Conservation (phyloP, 2,797 vertebrate genomes). For the Catostomus latipinnis region DNA sequence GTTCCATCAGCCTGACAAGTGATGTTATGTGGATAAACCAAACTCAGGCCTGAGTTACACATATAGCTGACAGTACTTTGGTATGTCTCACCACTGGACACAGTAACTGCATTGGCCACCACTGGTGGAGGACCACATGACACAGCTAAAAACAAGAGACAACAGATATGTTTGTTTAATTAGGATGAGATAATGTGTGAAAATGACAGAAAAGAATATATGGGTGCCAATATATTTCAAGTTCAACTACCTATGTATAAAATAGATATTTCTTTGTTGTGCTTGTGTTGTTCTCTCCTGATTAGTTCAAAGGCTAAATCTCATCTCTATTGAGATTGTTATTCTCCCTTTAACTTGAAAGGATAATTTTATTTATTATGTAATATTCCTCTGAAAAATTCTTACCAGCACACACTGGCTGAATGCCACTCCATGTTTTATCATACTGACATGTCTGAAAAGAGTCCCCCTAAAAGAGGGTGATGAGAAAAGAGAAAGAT, state of each 20-base stretch:
- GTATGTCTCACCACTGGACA: constrained; percentile 70
- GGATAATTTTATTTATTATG: no score
- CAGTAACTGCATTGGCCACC: constrained; percentile 76
- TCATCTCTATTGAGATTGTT: no score
- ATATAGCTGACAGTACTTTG: constrained; percentile 78
- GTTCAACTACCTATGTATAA: no score
- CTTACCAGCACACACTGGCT: constrained; percentile 87
- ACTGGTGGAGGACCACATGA: constrained; percentile 80
- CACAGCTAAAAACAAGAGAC: constrained; percentile 68
- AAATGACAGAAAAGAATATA: no score
- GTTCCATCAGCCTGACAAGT: constrained; percentile 84
- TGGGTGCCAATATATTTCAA: no score
- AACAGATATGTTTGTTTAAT: constrained; percentile 14
- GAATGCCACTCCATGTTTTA: constrained; percentile 84
- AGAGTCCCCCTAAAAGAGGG: constrained; percentile 78
- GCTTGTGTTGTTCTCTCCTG: no score
- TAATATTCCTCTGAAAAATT: constrained; percentile 40
- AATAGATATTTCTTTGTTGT: no score
- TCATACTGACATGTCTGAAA: constrained; percentile 87
- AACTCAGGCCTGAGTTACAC: constrained; percentile 78
- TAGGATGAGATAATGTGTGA: background rate
- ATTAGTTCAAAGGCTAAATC: no score
- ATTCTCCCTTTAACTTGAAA: no score
- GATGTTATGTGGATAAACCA: constrained; percentile 79
- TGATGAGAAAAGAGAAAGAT: constrained; percentile 21